Conservation (phyloP, 2,888 invertebrate genomes). For the Timema cristinae region DNA sequence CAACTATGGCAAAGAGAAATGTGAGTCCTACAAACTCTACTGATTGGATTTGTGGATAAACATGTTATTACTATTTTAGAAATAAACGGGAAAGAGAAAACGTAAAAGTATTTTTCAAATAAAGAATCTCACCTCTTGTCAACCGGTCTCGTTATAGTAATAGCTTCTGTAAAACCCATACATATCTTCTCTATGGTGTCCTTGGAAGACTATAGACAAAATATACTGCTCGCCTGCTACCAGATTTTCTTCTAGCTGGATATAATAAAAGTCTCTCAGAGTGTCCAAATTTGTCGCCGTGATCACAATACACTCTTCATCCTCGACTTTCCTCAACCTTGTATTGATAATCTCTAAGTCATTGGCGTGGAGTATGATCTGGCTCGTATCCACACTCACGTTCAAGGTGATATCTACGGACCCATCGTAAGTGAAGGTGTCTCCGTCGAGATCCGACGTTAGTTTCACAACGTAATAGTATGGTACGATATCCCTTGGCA, state of each 20-base stretch:
- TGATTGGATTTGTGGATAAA: too few species aligned
- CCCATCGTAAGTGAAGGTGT: slow-evolving; percentile 1
- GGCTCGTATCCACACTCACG: too few species aligned
- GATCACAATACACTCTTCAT: too few species aligned
- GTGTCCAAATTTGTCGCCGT: not conserved
- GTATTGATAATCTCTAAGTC: too few species aligned
- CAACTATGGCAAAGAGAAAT: too few species aligned
- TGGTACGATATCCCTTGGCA: not conserved
- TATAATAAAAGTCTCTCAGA: slow-evolving; percentile 5
- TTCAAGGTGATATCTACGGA: not conserved
- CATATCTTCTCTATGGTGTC: slow-evolving; percentile 29
- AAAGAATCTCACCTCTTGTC: too few species aligned
- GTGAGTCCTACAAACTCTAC: too few species aligned
- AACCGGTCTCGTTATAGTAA: slow-evolving; percentile 19
- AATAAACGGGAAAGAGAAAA: too few species aligned
- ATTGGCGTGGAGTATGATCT: too few species aligned
- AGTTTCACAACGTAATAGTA: not conserved
- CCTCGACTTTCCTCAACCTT: too few species aligned
- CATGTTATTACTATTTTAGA: too few species aligned
- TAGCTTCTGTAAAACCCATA: slow-evolving; percentile 33
- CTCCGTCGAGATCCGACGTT: not conserved
- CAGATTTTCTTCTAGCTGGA: slow-evolving; percentile 6
- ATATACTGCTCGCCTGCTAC: slow-evolving; percentile 14
- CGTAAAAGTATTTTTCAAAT: too few species aligned
- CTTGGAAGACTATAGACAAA: slow-evolving; percentile 24